These are phyloP conservation scores for Cantharis nigra DNA, from an alignment of 2,888 invertebrate species.

Conservation along the genomic window DNA sequence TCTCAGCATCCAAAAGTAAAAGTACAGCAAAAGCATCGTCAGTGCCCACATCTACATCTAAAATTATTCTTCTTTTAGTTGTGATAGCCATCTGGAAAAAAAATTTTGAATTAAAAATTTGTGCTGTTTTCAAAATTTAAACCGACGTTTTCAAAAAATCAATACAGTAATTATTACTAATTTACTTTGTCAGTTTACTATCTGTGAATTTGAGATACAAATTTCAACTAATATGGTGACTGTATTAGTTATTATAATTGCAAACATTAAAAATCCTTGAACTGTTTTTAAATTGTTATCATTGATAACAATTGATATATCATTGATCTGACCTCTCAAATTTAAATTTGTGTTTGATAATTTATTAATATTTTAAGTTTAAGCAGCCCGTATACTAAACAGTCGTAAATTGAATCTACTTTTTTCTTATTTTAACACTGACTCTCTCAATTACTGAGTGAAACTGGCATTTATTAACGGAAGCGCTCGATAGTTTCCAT, in stretches of 20 bases:
- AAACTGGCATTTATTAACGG: no score
- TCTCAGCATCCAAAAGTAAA: constrained; percentile 60
- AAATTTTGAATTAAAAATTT: not conserved
- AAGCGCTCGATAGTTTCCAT: no score
- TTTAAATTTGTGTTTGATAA: no score
- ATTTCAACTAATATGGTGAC: not conserved
- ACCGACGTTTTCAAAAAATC: not conserved
- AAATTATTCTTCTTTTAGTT: constrained; percentile 48
- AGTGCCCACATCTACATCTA: constrained; percentile 66
- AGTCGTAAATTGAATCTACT: no score
- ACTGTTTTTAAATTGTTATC: not conserved
- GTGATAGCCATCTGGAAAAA: not conserved
- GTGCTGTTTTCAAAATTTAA: not conserved
- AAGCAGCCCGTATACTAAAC: no score
- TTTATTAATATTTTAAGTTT: no score
- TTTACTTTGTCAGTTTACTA: not conserved
- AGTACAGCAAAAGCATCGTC: constrained; percentile 68
- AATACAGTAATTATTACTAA: not conserved
- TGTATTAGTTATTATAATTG: not conserved
- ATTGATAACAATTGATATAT: not conserved
- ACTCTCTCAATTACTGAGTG: no score
- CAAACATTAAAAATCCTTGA: not conserved
- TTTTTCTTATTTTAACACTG: no score
- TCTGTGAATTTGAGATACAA: not conserved
- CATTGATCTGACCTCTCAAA: not conserved